Base-by-base conservation (phyloP, 2,888 invertebrate species). In the Epinotia brunnichana region DNA sequence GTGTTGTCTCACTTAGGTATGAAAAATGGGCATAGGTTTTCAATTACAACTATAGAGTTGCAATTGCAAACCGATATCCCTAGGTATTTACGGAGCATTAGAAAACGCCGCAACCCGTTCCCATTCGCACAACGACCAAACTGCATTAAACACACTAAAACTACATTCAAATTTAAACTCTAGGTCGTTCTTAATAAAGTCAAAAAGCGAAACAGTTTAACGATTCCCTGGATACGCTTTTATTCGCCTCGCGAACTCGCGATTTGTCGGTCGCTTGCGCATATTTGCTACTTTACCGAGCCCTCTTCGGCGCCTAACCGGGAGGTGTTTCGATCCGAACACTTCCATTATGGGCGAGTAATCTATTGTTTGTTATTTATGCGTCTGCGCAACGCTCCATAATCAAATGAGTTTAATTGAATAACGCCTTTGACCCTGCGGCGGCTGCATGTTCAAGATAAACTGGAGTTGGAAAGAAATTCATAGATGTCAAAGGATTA, bases 311-410 rank as follows among this genome's bases (percentile, higher is more conserved):
- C 67, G 56, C 72, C 72, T 39, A 71, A 71, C 60, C 24, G 57
- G 67, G 71, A 67, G 66, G 66, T 61, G 67, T 67, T 44, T 57
- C 67, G 67, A 48, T 29, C 15, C 60, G 13, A 71, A 60, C 67
- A 67, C 72, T 56, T 57, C 72, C 67, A 67, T 71, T 71, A 60
- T 24, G 19, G 72, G 61, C 19, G 56, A 35, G 61, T 68, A 62
- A 72, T 62, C 67, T 62, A 72, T 67, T 68, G 72, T 72, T 68
- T 61, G 61, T 56, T 56, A 72, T 72, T 67, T 67, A 67, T 61
- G 53, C 29, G 24, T 17, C 44, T 56, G 66, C 54, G 24, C 41
- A 35, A 21, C 57, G 68, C 59, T 59, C 69, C 39, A 53, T 69
- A 69, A 53, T 53, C 53, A 53, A 69, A 69, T 69, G 41, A 41